These are phyloP conservation scores for Microhierax caerulescens DNA, from an alignment of 2,797 vertebrate genomes.

Conservation along the genomic window DNA sequence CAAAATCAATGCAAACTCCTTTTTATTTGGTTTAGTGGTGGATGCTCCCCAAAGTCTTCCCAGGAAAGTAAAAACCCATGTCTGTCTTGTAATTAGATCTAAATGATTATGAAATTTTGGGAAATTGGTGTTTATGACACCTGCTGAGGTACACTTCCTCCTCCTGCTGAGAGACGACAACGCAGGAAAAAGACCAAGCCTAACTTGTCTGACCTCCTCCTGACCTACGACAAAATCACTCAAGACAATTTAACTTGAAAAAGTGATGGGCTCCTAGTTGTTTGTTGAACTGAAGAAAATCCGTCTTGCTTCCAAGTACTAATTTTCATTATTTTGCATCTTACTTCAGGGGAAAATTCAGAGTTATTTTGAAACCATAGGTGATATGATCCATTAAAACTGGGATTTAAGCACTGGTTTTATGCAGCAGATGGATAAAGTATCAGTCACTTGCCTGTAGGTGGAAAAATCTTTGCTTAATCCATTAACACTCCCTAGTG, in stretches of 20 bases:
- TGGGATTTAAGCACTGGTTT: conserved; percentile 51
- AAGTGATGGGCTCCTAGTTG: not conserved
- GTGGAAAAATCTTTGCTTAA: conserved; percentile 81
- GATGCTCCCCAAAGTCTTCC: not conserved
- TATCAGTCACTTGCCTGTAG: conserved; percentile 68
- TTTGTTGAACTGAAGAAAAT: conserved; percentile 28
- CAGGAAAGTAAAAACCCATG: conserved; percentile 18
- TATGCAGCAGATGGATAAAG: conserved; percentile 73
- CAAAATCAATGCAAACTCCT: not conserved
- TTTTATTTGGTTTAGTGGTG: not conserved
- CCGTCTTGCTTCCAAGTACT: not conserved
- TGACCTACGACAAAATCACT: conserved; percentile 55
- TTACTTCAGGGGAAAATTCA: conserved; percentile 8
- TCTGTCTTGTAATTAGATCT: conserved; percentile 64
- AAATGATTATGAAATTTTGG: conserved; percentile 66
- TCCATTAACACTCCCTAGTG: conserved; percentile 72
- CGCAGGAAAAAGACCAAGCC: conserved; percentile 34
- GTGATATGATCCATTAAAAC: conserved; percentile 63
- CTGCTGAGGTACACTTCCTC: conserved; percentile 66
- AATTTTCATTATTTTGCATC: conserved; percentile 29
- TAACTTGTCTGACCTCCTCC: conserved; percentile 48
- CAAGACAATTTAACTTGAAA: conserved; percentile 38
- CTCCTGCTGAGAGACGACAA: conserved; percentile 52
- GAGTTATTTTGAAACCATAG: conserved; percentile 64
- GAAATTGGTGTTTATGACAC: conserved; percentile 68